These are phyloP conservation scores for Euplexia lucipara DNA, from an alignment of 2,888 invertebrate genomes.

Conservation along the genomic window DNA sequence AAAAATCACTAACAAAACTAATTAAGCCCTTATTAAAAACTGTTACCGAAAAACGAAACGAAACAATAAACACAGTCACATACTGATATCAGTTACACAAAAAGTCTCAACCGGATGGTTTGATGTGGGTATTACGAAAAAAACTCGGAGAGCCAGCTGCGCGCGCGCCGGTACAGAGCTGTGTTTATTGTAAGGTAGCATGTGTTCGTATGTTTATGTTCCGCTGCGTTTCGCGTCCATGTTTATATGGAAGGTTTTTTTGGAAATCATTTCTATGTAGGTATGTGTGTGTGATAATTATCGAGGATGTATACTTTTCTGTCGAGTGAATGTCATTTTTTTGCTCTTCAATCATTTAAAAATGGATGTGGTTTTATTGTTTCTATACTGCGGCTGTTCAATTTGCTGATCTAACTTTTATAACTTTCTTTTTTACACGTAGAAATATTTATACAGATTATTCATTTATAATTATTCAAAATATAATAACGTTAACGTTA, in stretches of 20 bases:
- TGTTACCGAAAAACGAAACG: conserved; percentile 8
- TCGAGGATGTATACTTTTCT: conserved; percentile 16
- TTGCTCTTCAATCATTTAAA: background rate
- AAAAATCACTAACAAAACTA: conserved; percentile 20
- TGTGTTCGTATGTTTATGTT: conserved; percentile 62
- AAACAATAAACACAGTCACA: conserved; percentile 43
- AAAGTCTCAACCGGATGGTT: conserved; percentile 55
- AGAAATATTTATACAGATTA: too few relatives aligned
- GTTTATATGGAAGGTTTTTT: conserved; percentile 50
- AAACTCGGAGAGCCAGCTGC: conserved; percentile 68
- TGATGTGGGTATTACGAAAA: conserved; percentile 46
- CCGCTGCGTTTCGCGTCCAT: conserved; percentile 48
- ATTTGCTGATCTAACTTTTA: background rate
- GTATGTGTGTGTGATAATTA: too few relatives aligned
- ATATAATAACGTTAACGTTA: too few relatives aligned
- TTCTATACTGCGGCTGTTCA: background rate
- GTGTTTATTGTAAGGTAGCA: conserved; percentile 78
- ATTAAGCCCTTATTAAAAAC: conserved; percentile 43
- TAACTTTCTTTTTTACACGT: too few relatives aligned
- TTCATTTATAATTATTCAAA: too few relatives aligned
- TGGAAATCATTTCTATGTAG: conserved; percentile 29
- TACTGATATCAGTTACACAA: conserved; percentile 54
- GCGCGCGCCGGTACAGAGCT: conserved; percentile 71
- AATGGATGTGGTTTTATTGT: background rate
- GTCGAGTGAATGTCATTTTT: conserved; percentile 16